Evolutionary conservation across 2,113 vertebrate species (phyloP).

Genomic region (Aramus guarauna): DNA sequence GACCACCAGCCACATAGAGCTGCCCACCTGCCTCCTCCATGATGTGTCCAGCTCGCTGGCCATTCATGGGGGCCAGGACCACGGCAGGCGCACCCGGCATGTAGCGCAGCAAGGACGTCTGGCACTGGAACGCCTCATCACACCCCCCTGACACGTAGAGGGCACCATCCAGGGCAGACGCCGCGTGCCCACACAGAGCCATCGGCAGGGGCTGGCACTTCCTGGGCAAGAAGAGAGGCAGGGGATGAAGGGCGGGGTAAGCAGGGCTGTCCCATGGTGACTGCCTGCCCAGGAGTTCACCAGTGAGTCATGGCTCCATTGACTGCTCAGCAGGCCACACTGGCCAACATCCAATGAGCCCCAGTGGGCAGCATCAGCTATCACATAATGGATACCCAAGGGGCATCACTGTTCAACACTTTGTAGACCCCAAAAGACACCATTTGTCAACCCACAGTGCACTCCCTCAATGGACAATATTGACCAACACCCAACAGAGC

Average conservation of each 20-base stretch:
- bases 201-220: slow-evolving; percentile 68
- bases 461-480: not conserved
- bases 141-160: slow-evolving; percentile 78
- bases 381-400: not conserved
- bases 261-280: not conserved
- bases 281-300: not conserved
- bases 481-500: not conserved
- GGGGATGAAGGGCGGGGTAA: not conserved
- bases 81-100: slow-evolving; percentile 51
- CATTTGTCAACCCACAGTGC: not conserved
- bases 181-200: slow-evolving; percentile 74
- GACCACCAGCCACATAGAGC: slow-evolving; percentile 76
- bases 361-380: not conserved
- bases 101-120: slow-evolving; percentile 68
- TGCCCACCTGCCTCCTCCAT: slow-evolving; percentile 73
- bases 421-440: not conserved
- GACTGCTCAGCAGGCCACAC: not conserved
- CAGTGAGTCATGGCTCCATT: not conserved
- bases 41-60: slow-evolving; percentile 73
- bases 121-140: slow-evolving; percentile 42
- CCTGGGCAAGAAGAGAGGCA: slow-evolving; percentile 53
- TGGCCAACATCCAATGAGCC: not conserved
- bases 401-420: not conserved
- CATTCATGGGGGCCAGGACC: slow-evolving; percentile 69
- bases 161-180: slow-evolving; percentile 67